Conservation (phyloP, 53 echinoderm and acorn worm species). For the Hippasteria phrygiana region DNA sequence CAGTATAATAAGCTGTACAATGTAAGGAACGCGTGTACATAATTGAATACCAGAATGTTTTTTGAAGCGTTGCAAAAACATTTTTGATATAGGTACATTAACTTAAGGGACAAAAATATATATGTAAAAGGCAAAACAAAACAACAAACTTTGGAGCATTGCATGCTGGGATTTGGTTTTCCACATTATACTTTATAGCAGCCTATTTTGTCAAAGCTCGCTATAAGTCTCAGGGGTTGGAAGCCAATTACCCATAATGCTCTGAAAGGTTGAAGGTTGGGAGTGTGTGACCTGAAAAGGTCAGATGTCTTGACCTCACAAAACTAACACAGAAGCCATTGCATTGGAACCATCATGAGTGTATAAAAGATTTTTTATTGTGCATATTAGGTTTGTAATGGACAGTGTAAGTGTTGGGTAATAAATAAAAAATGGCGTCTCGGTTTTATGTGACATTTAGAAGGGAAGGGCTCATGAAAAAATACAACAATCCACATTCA, state of each 20-base stretch:
- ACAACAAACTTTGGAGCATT: not conserved
- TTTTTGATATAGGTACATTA: conserved; percentile 14
- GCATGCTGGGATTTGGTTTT: conserved; percentile 59
- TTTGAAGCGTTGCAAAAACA: not conserved
- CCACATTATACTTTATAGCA: conserved; percentile 55
- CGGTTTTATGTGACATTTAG: too few relatives aligned
- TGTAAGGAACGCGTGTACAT: not conserved
- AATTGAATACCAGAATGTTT: not conserved
- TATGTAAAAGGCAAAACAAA: not conserved
- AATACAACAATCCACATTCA: too few relatives aligned
- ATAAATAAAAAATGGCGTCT: not conserved
- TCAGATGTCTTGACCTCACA: conserved; percentile 8
- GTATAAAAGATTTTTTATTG: conserved; percentile 1
- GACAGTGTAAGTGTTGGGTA: not conserved
- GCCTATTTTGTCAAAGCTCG: conserved; percentile 49
- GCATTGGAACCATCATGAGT: not conserved
- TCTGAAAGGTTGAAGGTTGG: conserved; percentile 8
- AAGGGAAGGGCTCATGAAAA: too few relatives aligned
- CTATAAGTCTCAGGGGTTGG: conserved; percentile 68
- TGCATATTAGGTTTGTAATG: not conserved
- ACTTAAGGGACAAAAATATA: conserved; percentile 1
- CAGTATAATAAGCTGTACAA: not conserved
- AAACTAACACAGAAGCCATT: not conserved
- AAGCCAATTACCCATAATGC: conserved; percentile 51
- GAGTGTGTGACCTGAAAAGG: conserved; percentile 43